Conservation (phyloP, 2,888 invertebrate genomes). For the Caenorhabditis japonica region DNA sequence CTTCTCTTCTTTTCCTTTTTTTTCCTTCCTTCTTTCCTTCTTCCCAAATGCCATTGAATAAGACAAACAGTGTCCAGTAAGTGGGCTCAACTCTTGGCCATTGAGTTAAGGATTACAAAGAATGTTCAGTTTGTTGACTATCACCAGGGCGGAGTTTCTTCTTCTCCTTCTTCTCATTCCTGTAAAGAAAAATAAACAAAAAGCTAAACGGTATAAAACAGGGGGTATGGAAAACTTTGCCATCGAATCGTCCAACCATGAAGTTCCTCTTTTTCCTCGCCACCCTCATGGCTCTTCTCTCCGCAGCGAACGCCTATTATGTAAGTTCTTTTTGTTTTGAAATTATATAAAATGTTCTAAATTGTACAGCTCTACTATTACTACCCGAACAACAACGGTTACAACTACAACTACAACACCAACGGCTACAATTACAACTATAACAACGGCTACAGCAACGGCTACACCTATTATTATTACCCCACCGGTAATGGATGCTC, state of each 20-base stretch:
- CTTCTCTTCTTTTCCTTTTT: no score
- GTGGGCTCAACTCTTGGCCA: slow-evolving; percentile 36
- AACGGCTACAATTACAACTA: slow-evolving; percentile 40
- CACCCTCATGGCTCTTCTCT: slow-evolving; percentile 27
- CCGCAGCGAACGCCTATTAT: slow-evolving; percentile 46
- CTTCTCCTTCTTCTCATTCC: no score
- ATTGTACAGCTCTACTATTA: slow-evolving; percentile 47
- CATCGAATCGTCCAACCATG: slow-evolving; percentile 13
- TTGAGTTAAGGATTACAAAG: slow-evolving; percentile 31
- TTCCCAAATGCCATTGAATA: slow-evolving; percentile 23
- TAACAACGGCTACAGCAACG: slow-evolving; percentile 34
- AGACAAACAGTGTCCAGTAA: slow-evolving; percentile 44
- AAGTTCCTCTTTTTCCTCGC: slow-evolving; percentile 26
- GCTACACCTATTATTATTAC: slow-evolving; percentile 36
- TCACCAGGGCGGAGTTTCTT: no score
- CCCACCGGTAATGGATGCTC: slow-evolving; percentile 31
- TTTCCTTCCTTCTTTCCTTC: no score
- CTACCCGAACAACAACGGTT: slow-evolving; percentile 36
- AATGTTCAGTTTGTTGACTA: slow-evolving; percentile 26
- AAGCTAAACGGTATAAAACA: slow-evolving; percentile 27
- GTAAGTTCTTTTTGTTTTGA: slow-evolving; percentile 15
- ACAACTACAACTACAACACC: slow-evolving; percentile 21
- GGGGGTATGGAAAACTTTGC: neutral
- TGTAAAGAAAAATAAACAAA: no score
- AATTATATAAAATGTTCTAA: neutral